phyloP scores from a whole-genome alignment of 2,797 vertebrate genomes.

The Myiotriccus ornatus region DNA sequence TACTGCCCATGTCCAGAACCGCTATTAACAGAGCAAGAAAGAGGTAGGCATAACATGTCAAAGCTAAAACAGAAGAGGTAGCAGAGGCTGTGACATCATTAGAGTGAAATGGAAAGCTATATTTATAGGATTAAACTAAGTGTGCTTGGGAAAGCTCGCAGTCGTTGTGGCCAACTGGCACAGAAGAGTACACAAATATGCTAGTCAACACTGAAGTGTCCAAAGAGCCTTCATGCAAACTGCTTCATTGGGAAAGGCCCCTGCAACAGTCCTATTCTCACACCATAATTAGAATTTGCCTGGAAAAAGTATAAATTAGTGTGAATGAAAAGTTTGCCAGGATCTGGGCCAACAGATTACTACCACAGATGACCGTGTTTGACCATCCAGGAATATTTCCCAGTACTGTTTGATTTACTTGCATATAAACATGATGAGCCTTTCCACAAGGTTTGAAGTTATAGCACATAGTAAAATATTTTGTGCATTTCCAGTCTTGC shows the following conservation, averaged over 20 bases:
- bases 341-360: not conserved
- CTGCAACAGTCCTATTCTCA: not conserved
- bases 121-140: constrained; percentile 5
- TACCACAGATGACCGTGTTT: not conserved
- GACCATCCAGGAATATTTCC: not conserved
- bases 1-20: not conserved
- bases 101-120: not conserved
- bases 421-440: not conserved
- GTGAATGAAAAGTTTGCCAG: not conserved
- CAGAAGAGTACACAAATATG: not conserved
- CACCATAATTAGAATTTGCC: not conserved
- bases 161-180: not conserved
- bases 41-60: not conserved
- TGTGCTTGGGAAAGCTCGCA: not conserved
- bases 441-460: not conserved
- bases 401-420: not conserved
- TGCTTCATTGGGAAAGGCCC: not conserved
- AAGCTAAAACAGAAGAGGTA: not conserved
- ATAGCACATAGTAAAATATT: not conserved
- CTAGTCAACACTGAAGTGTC: not conserved
- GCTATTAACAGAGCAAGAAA: not conserved
- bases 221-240: not conserved
- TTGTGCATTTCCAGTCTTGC: not conserved
- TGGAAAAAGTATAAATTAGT: not conserved
- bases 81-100: not conserved